A percentile compares a stretch with the other conserved stretches of the same genome.
phyloP scores from a whole-genome alignment of 1,140 invertebrate genomes.

The Macrocentrus cingulum region DNA sequence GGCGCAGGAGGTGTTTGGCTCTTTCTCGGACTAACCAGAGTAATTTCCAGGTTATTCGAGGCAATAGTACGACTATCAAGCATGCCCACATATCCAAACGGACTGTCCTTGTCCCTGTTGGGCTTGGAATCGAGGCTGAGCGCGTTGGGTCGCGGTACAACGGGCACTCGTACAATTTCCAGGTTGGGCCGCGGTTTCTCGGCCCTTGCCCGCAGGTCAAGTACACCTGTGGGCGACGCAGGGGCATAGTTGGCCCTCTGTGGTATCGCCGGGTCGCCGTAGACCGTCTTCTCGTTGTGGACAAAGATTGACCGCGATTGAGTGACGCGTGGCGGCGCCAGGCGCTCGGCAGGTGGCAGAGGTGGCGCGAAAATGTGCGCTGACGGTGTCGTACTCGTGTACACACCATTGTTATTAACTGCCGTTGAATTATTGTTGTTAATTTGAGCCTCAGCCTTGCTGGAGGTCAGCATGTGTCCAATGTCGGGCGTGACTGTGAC shows the following conservation, averaged over 20 bases:
- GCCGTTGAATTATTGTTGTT: slow-evolving; percentile 29
- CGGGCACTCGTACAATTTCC: slow-evolving; percentile 55
- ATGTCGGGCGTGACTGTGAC: slow-evolving; percentile 62
- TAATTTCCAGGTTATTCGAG: slow-evolving; percentile 55
- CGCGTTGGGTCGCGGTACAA: slow-evolving; percentile 51
- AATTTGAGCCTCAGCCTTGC: slow-evolving; percentile 35
- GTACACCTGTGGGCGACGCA: slow-evolving; percentile 37
- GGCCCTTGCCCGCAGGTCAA: slow-evolving; percentile 43
- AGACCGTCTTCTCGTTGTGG: slow-evolving; percentile 66
- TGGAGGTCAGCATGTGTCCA: slow-evolving; percentile 55
- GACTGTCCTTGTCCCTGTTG: slow-evolving; percentile 20
- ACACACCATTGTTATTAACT: slow-evolving; percentile 37
- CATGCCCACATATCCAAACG: slow-evolving; percentile 41
- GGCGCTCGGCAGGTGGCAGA: slow-evolving; percentile 36
- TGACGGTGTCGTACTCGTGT: slow-evolving; percentile 50
- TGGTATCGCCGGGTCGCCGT: slow-evolving; percentile 72
- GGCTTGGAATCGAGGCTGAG: slow-evolving; percentile 41
- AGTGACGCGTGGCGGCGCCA: slow-evolving; percentile 62
- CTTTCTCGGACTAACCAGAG: slow-evolving; percentile 49
- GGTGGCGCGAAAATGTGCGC: slow-evolving; percentile 17
- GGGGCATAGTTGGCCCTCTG: no score
- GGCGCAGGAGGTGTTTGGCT: slow-evolving; percentile 32
- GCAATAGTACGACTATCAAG: slow-evolving; percentile 53
- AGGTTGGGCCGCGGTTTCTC: slow-evolving; percentile 48
- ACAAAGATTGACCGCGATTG: slow-evolving; percentile 68